phyloP scores from a whole-genome alignment of 2,888 invertebrate genomes.

The Drosophila formosana region DNA sequence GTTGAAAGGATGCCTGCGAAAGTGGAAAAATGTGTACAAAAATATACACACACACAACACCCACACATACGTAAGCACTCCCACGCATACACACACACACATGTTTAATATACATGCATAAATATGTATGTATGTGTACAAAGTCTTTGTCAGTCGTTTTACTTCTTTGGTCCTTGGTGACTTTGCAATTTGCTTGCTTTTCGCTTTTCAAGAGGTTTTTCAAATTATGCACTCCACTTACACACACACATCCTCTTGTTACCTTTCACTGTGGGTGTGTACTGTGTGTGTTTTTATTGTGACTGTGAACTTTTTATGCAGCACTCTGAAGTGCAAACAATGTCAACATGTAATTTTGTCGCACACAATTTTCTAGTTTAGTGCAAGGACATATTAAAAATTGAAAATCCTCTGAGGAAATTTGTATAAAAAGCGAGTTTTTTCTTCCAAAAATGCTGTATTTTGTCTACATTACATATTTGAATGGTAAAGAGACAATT shows the following conservation, averaged over 20 bases:
- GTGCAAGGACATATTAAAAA: conserved; percentile 51
- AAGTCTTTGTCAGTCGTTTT: conserved; percentile 52
- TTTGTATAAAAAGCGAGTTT: neutral
- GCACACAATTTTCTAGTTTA: conserved; percentile 53
- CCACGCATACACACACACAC: neutral
- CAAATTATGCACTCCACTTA: conserved; percentile 58
- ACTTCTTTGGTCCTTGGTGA: conserved; percentile 41
- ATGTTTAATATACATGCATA: neutral
- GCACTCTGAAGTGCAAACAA: conserved; percentile 55
- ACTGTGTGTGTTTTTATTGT: conserved; percentile 42
- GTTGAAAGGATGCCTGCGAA: conserved; percentile 47
- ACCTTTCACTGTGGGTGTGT: conserved; percentile 16
- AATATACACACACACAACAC: conserved; percentile 4
- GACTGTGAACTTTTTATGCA: conserved; percentile 52
- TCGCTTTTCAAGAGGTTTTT: conserved; percentile 57
- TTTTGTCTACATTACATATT: neutral
- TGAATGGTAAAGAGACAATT: neutral
- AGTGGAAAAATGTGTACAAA: conserved; percentile 46
- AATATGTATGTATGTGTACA: conserved; percentile 10
- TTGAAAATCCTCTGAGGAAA: conserved; percentile 17
- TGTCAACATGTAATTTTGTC: conserved; percentile 60
- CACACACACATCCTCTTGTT: conserved; percentile 28
- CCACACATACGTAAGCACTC: neutral
- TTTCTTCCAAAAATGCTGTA: neutral
- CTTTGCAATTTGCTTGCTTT: conserved; percentile 60